These are phyloP conservation scores for Lepus europaeus DNA, from an alignment of 2,113 vertebrate genomes.

Conservation along the genomic window DNA sequence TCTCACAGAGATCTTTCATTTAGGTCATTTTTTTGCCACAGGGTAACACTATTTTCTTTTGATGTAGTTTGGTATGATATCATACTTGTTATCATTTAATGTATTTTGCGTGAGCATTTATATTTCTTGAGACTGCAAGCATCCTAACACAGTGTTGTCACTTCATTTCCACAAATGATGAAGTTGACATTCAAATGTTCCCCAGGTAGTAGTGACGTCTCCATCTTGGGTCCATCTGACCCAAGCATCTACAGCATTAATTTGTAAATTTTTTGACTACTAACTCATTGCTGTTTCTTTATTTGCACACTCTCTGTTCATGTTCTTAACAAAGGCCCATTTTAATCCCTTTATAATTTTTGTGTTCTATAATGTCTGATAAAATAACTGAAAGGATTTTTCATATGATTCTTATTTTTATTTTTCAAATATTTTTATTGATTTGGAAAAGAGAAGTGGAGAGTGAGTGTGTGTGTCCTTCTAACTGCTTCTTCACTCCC, in stretches of 20 bases:
- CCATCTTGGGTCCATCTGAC: neutral
- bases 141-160: neutral
- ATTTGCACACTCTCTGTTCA: neutral
- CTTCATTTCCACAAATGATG: neutral
- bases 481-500: no score
- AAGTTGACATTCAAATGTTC: neutral
- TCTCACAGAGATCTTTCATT: no score
- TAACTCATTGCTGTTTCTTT: neutral
- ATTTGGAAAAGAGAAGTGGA: no score
- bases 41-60: neutral
- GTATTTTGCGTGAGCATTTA: neutral
- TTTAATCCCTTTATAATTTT: neutral
- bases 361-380: constrained; percentile 12
- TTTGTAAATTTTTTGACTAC: neutral
- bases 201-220: neutral
- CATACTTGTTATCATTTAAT: neutral
- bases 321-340: neutral
- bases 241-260: neutral
- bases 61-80: neutral
- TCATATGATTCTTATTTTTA: neutral
- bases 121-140: neutral
- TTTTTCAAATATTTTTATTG: no score
- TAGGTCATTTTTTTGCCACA: no score
- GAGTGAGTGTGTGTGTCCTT: no score
- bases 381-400: neutral